Percentiles rank a stretch among this genome's conserved stretches.
Conservation (phyloP, 2,888 invertebrate genomes). For the Drosophila prostipennis region DNA sequence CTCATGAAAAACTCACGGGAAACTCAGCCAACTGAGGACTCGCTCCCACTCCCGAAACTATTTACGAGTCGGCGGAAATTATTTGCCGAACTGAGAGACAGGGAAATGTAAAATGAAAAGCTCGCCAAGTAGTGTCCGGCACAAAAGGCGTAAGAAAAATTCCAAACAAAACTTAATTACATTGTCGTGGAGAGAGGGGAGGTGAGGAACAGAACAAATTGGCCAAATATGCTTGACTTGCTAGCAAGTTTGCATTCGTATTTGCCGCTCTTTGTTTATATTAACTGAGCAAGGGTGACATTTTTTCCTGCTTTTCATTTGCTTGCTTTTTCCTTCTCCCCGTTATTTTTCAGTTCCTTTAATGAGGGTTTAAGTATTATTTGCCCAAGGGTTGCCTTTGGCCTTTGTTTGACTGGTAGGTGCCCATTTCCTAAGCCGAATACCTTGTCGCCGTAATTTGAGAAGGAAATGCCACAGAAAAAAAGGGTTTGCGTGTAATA, state of each 20-base stretch:
- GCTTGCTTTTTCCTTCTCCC: conserved; percentile 5
- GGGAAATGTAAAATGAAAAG: conserved; percentile 59
- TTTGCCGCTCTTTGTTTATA: conserved; percentile 74
- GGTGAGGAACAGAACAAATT: conserved; percentile 58
- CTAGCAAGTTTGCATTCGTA: conserved; percentile 61
- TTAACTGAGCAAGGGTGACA: conserved; percentile 77
- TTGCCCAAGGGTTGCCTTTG: conserved; percentile 75
- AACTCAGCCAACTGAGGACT: conserved; percentile 2
- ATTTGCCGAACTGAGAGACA: conserved; percentile 49
- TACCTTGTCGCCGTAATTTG: conserved; percentile 65
- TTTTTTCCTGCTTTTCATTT: conserved; percentile 33
- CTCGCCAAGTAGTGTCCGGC: conserved; percentile 65
- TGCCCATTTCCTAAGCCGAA: conserved; percentile 36
- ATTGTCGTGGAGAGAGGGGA: conserved; percentile 39
- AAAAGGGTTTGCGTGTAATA: conserved; percentile 61
- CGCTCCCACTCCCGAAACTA: conserved; percentile 44
- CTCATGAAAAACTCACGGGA: not conserved
- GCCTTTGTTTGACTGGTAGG: conserved; percentile 64
- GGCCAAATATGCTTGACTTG: conserved; percentile 79
- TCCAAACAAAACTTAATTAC: conserved; percentile 77
- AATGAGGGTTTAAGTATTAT: conserved; percentile 80
- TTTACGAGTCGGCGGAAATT: conserved; percentile 66
- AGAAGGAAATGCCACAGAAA: conserved; percentile 12
- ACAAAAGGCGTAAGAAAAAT: conserved; percentile 70
- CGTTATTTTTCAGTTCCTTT: conserved; percentile 57